Percentiles rank a stretch among this genome's conserved stretches.
These are phyloP conservation scores for Colius striatus DNA, from an alignment of 2,113 vertebrate species.

Conservation along the genomic window DNA sequence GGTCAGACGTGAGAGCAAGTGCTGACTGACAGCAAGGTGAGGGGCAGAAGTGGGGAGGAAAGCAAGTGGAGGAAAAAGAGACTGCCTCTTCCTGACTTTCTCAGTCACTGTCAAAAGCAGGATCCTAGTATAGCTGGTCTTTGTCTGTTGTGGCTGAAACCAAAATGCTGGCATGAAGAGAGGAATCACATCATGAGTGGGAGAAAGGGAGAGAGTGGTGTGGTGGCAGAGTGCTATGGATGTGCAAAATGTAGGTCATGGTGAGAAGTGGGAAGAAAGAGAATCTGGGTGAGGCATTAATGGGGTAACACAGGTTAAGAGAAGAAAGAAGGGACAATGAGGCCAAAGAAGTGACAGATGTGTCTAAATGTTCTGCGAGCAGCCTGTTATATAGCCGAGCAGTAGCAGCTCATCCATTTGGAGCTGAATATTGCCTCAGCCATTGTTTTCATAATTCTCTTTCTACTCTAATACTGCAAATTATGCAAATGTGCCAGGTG, in stretches of 20 bases:
- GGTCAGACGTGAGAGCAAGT: background rate
- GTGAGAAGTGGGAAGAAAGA: background rate
- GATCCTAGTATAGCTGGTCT: background rate
- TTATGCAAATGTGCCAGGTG: slow-evolving; percentile 45
- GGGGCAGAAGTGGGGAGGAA: background rate
- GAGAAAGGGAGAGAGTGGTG: background rate
- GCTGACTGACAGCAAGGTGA: slow-evolving; percentile 1
- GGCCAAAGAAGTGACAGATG: background rate
- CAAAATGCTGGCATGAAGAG: background rate
- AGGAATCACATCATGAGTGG: background rate
- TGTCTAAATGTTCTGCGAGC: background rate
- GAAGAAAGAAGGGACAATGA: background rate
- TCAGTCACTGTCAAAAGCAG: background rate
- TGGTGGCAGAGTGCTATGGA: background rate
- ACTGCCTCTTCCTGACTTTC: background rate
- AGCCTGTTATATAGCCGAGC: background rate
- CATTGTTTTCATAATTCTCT: slow-evolving; percentile 17
- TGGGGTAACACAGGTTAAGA: background rate
- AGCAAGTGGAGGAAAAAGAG: background rate
- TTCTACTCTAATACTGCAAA: slow-evolving; percentile 13
- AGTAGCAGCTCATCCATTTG: background rate
- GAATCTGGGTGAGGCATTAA: background rate
- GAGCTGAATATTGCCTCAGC: background rate
- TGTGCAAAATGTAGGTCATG: background rate
- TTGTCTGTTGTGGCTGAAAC: background rate